phyloP scores from a whole-genome alignment of 2,113 vertebrate species.

The Empidonax alnorum region DNA sequence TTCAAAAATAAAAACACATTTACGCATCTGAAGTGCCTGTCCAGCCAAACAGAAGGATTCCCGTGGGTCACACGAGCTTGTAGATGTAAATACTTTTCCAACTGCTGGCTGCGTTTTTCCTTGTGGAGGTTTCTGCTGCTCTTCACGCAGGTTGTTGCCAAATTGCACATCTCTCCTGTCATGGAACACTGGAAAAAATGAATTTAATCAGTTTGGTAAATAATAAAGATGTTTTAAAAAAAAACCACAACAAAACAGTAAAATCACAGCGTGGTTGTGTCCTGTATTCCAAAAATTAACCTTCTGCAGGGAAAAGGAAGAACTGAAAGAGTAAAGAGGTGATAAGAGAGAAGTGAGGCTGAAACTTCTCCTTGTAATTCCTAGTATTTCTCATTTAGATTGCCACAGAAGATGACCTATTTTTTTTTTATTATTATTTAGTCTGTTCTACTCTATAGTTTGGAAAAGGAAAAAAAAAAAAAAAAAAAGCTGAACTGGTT shows the following conservation, averaged over 20 bases:
- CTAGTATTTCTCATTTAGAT: not conserved
- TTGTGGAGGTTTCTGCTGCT: not conserved
- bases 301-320: not conserved
- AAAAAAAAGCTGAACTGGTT: not conserved
- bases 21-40: not conserved
- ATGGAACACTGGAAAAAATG: not conserved
- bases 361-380: not conserved
- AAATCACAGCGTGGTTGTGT: not conserved
- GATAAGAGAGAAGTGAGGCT: not conserved
- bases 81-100: not conserved
- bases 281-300: not conserved
- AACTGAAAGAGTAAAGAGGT: not conserved
- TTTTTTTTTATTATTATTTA: not conserved
- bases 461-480: not conserved
- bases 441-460: not conserved
- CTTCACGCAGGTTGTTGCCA: not conserved
- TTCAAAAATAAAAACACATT: not conserved
- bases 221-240: not conserved
- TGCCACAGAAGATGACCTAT: not conserved
- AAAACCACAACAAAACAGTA: not conserved
- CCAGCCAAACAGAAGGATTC: not conserved
- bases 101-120: not conserved
- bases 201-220: not conserved
- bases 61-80: not conserved
- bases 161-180: not conserved